phyloP scores from a whole-genome alignment of 2,113 vertebrate genomes.

The Larimichthys polyactis region DNA sequence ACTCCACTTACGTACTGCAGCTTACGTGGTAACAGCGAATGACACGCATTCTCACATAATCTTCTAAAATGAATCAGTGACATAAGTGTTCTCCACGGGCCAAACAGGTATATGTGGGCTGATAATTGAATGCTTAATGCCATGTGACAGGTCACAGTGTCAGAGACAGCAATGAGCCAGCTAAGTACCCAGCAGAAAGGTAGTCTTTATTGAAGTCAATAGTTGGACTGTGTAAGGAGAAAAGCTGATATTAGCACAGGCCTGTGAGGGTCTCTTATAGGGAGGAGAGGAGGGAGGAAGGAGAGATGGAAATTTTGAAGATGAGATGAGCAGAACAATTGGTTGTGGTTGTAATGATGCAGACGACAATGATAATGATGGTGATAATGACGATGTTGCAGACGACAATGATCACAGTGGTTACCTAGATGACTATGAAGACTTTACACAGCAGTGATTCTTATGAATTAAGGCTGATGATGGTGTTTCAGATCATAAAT shows the following conservation, averaged over 20 bases:
- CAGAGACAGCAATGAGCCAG: conserved; percentile 52
- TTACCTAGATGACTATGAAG: neutral
- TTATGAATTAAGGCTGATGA: neutral
- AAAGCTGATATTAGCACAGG: conserved; percentile 52
- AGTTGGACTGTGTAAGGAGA: conserved; percentile 45
- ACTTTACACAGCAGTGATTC: neutral
- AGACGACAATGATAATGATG: neutral
- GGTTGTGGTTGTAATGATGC: neutral
- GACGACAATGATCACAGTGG: conserved; percentile 4
- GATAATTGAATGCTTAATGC: conserved; percentile 50
- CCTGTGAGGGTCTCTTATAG: conserved; percentile 10
- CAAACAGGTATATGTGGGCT: conserved; percentile 56
- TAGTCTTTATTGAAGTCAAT: conserved; percentile 55
- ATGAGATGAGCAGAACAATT: neutral
- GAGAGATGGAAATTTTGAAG: neutral
- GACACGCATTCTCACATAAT: conserved; percentile 21
- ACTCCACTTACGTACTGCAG: neutral
- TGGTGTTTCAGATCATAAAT: conserved; percentile 8
- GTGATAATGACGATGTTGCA: neutral
- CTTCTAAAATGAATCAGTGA: conserved; percentile 42
- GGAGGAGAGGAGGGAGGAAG: conserved; percentile 6
- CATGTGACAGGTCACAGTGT: conserved; percentile 57
- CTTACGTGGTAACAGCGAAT: neutral
- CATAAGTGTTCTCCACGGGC: conserved; percentile 23
- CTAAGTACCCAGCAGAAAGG: conserved; percentile 49